Evolutionary conservation across 2,797 vertebrate species (phyloP), one percentile per base, ranked within the genome.

Genomic region (Tamandua tetradactyla): DNA sequence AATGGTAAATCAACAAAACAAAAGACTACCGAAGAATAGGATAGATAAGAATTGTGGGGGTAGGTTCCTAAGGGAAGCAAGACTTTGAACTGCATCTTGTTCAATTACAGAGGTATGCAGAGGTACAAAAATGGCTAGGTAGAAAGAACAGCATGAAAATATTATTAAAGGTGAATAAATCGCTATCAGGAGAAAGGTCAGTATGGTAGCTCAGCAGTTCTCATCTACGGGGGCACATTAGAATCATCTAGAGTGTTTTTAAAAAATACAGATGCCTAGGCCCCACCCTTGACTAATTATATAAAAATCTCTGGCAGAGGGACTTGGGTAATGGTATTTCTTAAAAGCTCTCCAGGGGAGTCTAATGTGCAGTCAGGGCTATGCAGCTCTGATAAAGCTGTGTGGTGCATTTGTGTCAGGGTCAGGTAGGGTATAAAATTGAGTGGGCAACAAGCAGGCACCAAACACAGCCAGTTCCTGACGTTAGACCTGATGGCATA

Each of bases 301-400:
- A 42, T 37, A 47, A 68, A 95, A 40, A 37, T 80, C 57, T 71
- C 81, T 83, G 62, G 71, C 42, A 37, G 20, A 79, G 25, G 40
- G n/a, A 83, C 52, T 71, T 55, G 11, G 27, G 22, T 66, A 30
- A 55, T 66, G 40, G 20, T 23, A 85, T 64, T 89, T 87, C 47
- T 92, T 30, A 82, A 57, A 95, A 76, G 75, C 66, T 94, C 37
- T 89, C 32, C n/a, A 66, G 64, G 32, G 15, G 44, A 71, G 89
- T 80, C 55, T 76, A 91, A 80, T 35, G 47, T 5, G 32, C 3
- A 42, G 35, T 25, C 18, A 1, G n/a, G 68, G 32, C 37, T 78
- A 20, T 75, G 44, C 55, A 64, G 66, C 35, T 30, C 25, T 61
- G 22, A 61, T 69, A 64, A 91, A 71, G 7, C 25, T 52, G 5